phyloP scores from a whole-genome alignment of 2,888 invertebrate species.

The Ennomos fuscantarius region DNA sequence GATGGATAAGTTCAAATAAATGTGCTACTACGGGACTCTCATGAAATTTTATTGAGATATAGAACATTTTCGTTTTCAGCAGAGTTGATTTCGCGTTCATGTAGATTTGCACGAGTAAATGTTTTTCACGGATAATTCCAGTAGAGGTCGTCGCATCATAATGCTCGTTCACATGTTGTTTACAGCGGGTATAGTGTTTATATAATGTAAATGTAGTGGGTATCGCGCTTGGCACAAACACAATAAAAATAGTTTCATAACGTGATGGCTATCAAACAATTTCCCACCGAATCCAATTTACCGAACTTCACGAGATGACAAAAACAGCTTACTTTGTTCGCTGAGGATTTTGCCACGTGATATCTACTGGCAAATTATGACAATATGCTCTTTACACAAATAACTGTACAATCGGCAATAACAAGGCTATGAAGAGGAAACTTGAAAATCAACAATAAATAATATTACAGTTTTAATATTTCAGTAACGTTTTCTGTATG shows the following conservation, averaged over 20 bases:
- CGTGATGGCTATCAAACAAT: constrained; percentile 26
- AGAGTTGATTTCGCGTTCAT: not conserved
- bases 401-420: constrained; percentile 18
- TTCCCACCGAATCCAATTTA: constrained; percentile 33
- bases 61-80: too few relatives aligned
- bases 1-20: too few relatives aligned
- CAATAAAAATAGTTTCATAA: constrained; percentile 27
- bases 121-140: constrained; percentile 5
- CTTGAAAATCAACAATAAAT: constrained; percentile 13
- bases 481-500: too few relatives aligned
- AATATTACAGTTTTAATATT: not conserved
- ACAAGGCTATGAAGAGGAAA: too few relatives aligned
- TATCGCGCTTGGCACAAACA: constrained; percentile 7
- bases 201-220: constrained; percentile 11
- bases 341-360: constrained; percentile 41
- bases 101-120: not conserved
- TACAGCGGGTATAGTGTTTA: constrained; percentile 1
- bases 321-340: constrained; percentile 20
- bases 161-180: constrained; percentile 4
- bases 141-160: constrained; percentile 2
- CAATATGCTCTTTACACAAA: constrained; percentile 35
- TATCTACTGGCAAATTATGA: constrained; percentile 31
- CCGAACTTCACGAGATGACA: constrained; percentile 29
- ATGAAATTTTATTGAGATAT: too few relatives aligned
- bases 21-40: too few relatives aligned